A percentile compares a stretch with the other conserved stretches of the same genome.
Conservation (phyloP, 2,113 vertebrate species). For the Thoracochromis brauschi region DNA sequence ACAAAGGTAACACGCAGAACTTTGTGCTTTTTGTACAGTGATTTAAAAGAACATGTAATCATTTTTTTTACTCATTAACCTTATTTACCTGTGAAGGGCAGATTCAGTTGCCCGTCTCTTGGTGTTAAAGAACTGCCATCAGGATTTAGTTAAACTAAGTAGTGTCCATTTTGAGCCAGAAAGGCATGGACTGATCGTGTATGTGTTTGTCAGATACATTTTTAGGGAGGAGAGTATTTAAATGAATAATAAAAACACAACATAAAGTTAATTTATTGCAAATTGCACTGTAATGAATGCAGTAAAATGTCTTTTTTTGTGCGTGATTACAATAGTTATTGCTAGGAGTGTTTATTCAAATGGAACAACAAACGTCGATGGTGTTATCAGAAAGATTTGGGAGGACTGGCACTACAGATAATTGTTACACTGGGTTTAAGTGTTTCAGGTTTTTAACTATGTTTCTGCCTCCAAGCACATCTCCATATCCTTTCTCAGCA, state of each 20-base stretch:
- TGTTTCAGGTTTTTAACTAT: neutral
- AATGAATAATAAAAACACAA: neutral
- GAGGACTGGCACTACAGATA: neutral
- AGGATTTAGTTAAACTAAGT: neutral
- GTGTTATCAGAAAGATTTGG: neutral
- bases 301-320: neutral
- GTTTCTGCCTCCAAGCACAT: neutral
- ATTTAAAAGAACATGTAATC: neutral
- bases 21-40: neutral
- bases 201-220: neutral
- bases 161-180: rapidly evolving
- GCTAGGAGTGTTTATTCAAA: neutral
- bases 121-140: neutral
- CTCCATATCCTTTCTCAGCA: neutral
- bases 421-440: neutral
- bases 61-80: neutral
- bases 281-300: neutral
- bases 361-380: neutral
- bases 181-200: neutral
- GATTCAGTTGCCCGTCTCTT: neutral
- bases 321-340: neutral
- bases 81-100: neutral
- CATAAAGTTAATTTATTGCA: neutral
- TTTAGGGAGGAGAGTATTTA: neutral
- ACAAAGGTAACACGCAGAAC: constrained; percentile 72